Base-by-base conservation (phyloP, 37 sponge, comb jelly and placozoan species). In the Agelas oroides region DNA sequence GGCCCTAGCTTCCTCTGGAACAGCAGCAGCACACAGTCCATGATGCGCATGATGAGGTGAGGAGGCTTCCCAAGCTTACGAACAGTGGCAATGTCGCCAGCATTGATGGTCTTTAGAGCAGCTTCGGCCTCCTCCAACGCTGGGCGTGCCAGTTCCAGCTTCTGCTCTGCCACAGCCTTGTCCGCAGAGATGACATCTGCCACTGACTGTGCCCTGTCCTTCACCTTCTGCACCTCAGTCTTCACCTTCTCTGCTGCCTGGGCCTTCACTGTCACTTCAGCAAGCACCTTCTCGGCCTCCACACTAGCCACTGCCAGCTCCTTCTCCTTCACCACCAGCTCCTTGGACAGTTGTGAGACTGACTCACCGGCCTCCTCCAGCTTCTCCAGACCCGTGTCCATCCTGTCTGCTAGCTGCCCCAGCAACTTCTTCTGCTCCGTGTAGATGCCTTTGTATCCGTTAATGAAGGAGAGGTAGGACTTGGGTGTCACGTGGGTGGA, bases 31-130 rank as follows among this genome's bases (percentile, higher is more conserved):
- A 97, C 97, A 67, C 92, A 95, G 87, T 99, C 99, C 99, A 99
- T 99, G 83, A 99, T 99, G 31, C 99, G 79, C 99, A 99, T 99
- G 77, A 99, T 99, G 60, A 99, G 91, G 76, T 99, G 99, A 35
- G 99, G 99, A 6, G 99, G 99, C 63, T 97, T 99, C 28, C 88
- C 96, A 53, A 99, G 88, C 76, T 97, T 97, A 18, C 99, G 83
- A 15, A 99, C 99, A 57, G 99, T 97, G 37, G 99, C 87, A 66
- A 99, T 99, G 77, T 99, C 92, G 18, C 86, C 88, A 40, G 99
- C 86, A 70, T 99, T 97, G 92, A 99, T 97, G 32, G 99, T 99
- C 83, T 96, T 84, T 59, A 99, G 90, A 20, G 99, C 99, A 34
- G 88, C 87, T 80, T 99, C 99, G 38, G 99, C 99, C 77, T 97